Evolutionary conservation across 2,888 invertebrate species (phyloP).

Genomic region (Steromphala cineraria): DNA sequence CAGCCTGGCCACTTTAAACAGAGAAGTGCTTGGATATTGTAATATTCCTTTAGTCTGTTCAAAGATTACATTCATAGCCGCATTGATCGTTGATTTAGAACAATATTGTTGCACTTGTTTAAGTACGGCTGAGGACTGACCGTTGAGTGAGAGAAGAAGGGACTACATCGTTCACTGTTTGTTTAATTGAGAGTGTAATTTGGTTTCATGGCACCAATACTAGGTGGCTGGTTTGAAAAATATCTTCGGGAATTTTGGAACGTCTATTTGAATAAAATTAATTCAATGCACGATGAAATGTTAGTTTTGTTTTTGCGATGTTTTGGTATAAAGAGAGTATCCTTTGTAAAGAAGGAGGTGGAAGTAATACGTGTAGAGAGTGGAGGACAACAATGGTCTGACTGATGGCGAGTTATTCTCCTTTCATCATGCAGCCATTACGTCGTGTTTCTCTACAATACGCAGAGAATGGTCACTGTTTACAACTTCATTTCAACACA

Average conservation of each 20-base stretch:
- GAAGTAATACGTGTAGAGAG: not conserved
- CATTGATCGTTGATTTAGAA: not conserved
- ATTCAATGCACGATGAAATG: slow-evolving; percentile 2
- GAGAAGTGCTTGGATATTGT: not conserved
- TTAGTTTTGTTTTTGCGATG: slow-evolving; percentile 13
- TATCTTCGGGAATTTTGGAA: not conserved
- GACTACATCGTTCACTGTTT: not conserved
- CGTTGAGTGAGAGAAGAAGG: not conserved
- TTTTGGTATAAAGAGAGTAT: not conserved
- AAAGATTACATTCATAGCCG: not conserved
- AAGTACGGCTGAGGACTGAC: slow-evolving; percentile 1
- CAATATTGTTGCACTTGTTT: slow-evolving; percentile 3
- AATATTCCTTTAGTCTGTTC: not conserved
- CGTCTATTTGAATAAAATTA: not conserved
- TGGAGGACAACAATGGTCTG: not conserved
- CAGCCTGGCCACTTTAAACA: not conserved
- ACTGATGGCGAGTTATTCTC: not conserved
- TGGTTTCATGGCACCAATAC: not conserved
- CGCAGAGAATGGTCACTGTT: no score
- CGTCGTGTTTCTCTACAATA: no score
- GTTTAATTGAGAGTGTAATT: slow-evolving; percentile 13
- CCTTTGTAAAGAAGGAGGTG: not conserved
- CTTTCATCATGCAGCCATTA: not conserved
- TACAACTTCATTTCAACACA: no score
- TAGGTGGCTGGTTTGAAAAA: not conserved